phyloP scores from a whole-genome alignment of 2,888 invertebrate species.

The Coleophora flavipennella region DNA sequence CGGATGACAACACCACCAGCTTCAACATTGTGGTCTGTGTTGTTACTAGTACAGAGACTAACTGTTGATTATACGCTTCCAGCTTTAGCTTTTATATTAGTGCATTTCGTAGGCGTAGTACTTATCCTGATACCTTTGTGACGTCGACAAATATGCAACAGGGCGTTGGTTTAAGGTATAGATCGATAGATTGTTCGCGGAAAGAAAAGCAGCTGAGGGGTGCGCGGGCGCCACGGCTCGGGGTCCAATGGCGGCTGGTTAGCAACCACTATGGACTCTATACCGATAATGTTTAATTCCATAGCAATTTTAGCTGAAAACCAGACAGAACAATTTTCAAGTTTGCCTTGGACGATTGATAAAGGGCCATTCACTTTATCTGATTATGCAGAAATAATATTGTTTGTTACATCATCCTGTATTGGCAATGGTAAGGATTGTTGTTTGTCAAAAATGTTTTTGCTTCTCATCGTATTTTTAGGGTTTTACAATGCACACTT shows the following conservation, averaged over 20 bases:
- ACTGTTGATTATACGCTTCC: conserved; percentile 45
- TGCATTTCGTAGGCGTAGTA: conserved; percentile 37
- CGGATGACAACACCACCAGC: conserved; percentile 76
- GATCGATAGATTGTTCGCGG: conserved; percentile 24
- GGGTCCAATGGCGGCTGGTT: conserved; percentile 6
- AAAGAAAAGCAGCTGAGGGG: conserved; percentile 34
- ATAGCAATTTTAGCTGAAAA: conserved; percentile 22
- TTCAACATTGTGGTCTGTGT: conserved; percentile 58
- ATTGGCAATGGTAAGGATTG: too few relatives aligned
- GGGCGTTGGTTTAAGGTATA: conserved; percentile 35
- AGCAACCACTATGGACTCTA: conserved; percentile 27
- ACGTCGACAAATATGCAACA: conserved; percentile 46
- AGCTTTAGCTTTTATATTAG: conserved; percentile 50
- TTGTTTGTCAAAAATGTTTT: too few relatives aligned
- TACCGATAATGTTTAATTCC: conserved; percentile 25
- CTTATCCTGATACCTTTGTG: conserved; percentile 57
- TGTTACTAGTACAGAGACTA: conserved; percentile 21
- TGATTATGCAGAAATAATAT: conserved; percentile 8
- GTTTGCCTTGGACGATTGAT: conserved; percentile 58
- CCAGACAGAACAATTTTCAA: conserved; percentile 29
- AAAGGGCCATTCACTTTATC: conserved; percentile 49
- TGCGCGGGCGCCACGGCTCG: conserved; percentile 13
- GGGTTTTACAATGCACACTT: too few relatives aligned
- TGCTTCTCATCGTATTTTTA: too few relatives aligned
- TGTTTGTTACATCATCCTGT: conserved; percentile 9